Percentiles rank a stretch among this genome's conserved stretches.
Evolutionary conservation across 2,888 invertebrate genomes (phyloP).

Genomic region (Cantharis lateralis): DNA sequence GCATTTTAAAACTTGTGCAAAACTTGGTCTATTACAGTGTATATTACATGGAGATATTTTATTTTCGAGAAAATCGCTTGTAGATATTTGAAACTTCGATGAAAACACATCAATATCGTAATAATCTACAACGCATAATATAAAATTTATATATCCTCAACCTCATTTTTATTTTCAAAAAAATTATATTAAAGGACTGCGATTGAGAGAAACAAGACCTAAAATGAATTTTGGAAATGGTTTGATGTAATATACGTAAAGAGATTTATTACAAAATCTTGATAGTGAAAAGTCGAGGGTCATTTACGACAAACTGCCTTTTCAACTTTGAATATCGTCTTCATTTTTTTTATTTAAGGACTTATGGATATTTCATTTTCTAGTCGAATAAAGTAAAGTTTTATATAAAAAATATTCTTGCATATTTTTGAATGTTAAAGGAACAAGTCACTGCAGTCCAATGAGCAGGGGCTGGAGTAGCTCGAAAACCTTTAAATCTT

Average conservation of each 20-base stretch:
- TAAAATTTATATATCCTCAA: background rate
- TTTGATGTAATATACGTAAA: slow-evolving; percentile 12
- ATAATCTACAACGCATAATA: background rate
- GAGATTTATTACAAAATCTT: slow-evolving; percentile 21
- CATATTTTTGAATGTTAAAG: background rate
- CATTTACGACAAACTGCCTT: slow-evolving; percentile 27
- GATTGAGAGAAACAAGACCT: slow-evolving; percentile 5
- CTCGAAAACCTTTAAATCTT: too few relatives aligned
- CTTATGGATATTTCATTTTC: slow-evolving; percentile 27
- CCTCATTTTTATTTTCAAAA: background rate
- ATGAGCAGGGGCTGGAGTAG: background rate
- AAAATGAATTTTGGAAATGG: slow-evolving; percentile 12
- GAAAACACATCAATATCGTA: slow-evolving; percentile 12
- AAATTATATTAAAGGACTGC: background rate
- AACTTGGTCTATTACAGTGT: background rate
- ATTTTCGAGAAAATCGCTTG: background rate
- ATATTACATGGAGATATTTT: background rate
- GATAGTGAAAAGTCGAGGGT: slow-evolving; percentile 25
- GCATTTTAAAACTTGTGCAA: background rate
- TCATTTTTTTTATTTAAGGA: slow-evolving; percentile 16
- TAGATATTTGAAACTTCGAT: slow-evolving; percentile 15
- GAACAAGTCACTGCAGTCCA: background rate
- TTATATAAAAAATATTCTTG: slow-evolving; percentile 12
- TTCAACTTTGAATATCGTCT: slow-evolving; percentile 22
- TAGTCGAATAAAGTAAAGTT: slow-evolving; percentile 19